Base-by-base conservation (phyloP, 2,113 vertebrate species). In the Oostethus manadensis region DNA sequence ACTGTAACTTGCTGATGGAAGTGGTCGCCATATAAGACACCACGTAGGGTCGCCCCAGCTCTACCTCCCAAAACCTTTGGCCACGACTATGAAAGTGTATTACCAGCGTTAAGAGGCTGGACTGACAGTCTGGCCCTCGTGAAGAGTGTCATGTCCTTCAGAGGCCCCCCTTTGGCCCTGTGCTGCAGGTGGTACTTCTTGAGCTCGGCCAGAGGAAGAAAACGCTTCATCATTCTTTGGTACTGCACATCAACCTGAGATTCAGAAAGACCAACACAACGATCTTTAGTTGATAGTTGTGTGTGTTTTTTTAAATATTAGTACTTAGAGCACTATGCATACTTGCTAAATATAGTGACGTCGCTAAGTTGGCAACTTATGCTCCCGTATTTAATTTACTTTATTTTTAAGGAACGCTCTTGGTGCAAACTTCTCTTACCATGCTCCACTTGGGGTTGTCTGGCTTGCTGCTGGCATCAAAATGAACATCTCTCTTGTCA, bases 391-490 rank as follows among this genome's bases (percentile, higher is more conserved):
- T n/a, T n/a, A n/a, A n/a, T n/a, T n/a, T n/a, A n/a, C n/a, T n/a
- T n/a, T n/a, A 33, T 33, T 5, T 33, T 33, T 3, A 33, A 5
- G 11, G n/a, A 50, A 13, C 13, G 11, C 51, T 13, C 51, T 38
- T 22, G 46, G 14, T 21, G 10, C 20, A 22, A 21, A 20, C 11
- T 15, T 17, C 3, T 13, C 21, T 69, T 64, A 98, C 97, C 97
- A 97, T 97, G 62, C 88, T 95, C 97, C 95, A 99, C 65, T 93
- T 98, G 51, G 96, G 97, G 68, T 94, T 93, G 64, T 94, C 92
- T 40, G 88, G 77, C 79, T 88, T 93, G 89, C 96, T 98, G 78
- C 82, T 88, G 20, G 92, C 82, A 56, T 99, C 95, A 23, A 92
- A 98, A 51, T 98, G 90, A 45, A 89, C 91, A 59, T 87, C 91